phyloP scores from a whole-genome alignment of 2,888 invertebrate genomes.

The Mesochorus sp. region DNA sequence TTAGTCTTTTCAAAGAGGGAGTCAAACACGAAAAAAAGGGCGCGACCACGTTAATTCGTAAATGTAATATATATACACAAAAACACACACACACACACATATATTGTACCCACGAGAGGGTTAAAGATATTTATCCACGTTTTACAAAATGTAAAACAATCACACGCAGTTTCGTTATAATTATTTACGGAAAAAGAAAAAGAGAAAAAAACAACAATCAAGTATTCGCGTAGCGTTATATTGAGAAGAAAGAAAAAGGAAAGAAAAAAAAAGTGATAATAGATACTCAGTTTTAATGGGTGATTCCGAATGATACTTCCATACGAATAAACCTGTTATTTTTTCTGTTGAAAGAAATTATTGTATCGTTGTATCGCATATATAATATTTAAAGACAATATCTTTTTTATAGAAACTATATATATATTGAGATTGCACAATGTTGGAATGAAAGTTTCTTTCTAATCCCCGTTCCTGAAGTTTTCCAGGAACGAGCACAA shows the following conservation, averaged over 20 bases:
- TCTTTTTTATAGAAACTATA: conserved; percentile 62
- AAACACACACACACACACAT: conserved; percentile 32
- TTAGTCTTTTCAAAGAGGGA: too few relatives aligned
- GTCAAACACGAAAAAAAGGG: conserved; percentile 20
- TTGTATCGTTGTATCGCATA: conserved; percentile 59
- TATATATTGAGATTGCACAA: too few relatives aligned
- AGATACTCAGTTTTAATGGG: conserved; percentile 59
- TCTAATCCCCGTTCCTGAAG: too few relatives aligned
- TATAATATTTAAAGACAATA: conserved; percentile 62
- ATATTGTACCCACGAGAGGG: background rate
- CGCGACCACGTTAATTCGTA: conserved; percentile 60
- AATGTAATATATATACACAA: conserved; percentile 60
- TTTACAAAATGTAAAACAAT: conserved; percentile 40
- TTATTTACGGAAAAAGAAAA: conserved; percentile 25
- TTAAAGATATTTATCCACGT: conserved; percentile 40
- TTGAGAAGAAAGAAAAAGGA: too few relatives aligned
- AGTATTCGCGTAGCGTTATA: conserved; percentile 32
- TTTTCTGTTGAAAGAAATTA: conserved; percentile 51
- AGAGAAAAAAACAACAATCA: background rate
- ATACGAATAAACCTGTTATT: conserved; percentile 43
- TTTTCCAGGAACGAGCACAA: too few relatives aligned
- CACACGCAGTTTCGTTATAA: conserved; percentile 17
- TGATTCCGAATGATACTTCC: conserved; percentile 62
- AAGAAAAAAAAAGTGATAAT: conserved; percentile 54
- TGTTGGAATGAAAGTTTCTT: too few relatives aligned